phyloP scores from a whole-genome alignment of 2,797 vertebrate species.

The Atherinosoma microstoma region DNA sequence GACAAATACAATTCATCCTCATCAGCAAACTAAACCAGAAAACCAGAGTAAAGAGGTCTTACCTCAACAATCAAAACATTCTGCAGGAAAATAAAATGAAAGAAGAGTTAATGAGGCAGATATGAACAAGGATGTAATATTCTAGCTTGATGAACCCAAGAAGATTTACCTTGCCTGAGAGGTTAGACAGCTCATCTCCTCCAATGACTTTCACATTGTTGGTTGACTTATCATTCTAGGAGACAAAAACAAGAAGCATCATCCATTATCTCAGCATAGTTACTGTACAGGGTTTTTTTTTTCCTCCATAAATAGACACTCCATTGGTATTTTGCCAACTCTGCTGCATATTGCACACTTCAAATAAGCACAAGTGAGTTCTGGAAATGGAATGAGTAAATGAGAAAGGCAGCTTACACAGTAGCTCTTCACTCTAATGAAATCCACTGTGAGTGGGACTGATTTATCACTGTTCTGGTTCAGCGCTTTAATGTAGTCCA shows the following conservation, averaged over 20 bases:
- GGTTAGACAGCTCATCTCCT: slow-evolving; percentile 83
- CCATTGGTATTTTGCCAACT: slow-evolving; percentile 30
- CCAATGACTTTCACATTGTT: slow-evolving; percentile 85
- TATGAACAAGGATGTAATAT: background rate
- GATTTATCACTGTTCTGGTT: slow-evolving; percentile 90
- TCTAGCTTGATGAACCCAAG: background rate
- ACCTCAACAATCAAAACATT: slow-evolving; percentile 92
- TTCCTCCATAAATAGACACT: background rate
- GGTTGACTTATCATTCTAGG: slow-evolving; percentile 84
- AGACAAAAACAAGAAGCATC: slow-evolving; percentile 25
- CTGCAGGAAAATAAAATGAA: slow-evolving; percentile 66
- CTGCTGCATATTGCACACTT: slow-evolving; percentile 8
- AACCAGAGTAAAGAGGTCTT: slow-evolving; percentile 49
- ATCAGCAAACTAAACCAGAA: background rate
- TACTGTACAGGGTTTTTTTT: no score
- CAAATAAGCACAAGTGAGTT: slow-evolving; percentile 36
- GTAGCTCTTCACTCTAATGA: slow-evolving; percentile 90
- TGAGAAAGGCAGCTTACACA: slow-evolving; percentile 78
- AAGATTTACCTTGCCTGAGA: slow-evolving; percentile 83
- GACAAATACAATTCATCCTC: background rate
- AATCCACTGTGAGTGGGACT: slow-evolving; percentile 89
- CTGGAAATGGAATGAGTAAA: slow-evolving; percentile 31
- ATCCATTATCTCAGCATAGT: background rate
- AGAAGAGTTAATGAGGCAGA: background rate
- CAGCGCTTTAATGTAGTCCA: slow-evolving; percentile 89